Percentiles rank a stretch among this genome's conserved stretches.
Conservation (phyloP, 2,113 vertebrate species). For the Saimiri boliviensis region DNA sequence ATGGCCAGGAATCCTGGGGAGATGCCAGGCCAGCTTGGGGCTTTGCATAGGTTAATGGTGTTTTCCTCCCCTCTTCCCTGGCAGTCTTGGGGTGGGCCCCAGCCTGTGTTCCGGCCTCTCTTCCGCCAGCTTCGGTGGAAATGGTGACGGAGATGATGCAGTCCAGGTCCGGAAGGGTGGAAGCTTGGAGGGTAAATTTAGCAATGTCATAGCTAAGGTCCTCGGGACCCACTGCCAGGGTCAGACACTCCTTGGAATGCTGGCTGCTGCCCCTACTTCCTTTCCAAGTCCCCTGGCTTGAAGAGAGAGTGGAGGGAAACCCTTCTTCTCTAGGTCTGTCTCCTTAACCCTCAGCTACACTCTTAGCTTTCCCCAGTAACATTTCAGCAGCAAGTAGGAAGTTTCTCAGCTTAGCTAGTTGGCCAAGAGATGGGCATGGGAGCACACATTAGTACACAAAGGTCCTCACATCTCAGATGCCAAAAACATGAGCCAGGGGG, state of each 20-base stretch:
- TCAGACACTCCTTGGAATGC: slow-evolving; percentile 28
- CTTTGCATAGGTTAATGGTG: neutral
- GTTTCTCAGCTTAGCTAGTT: neutral
- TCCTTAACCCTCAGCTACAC: neutral
- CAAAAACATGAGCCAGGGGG: neutral
- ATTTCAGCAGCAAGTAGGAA: neutral
- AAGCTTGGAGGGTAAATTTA: slow-evolving; percentile 66
- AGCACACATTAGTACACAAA: neutral
- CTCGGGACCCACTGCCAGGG: neutral
- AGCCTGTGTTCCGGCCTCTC: slow-evolving; percentile 39
- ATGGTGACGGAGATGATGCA: slow-evolving; percentile 49
- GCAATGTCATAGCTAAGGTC: slow-evolving; percentile 40
- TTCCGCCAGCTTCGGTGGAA: slow-evolving; percentile 61
- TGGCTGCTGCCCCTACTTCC: slow-evolving; percentile 37
- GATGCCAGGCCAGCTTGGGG: neutral
- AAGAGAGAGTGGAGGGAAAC: slow-evolving; percentile 33
- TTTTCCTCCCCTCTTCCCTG: slow-evolving; percentile 1
- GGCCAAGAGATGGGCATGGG: neutral
- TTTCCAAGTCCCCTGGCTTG: neutral
- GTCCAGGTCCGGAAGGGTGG: slow-evolving; percentile 66
- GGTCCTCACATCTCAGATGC: neutral
- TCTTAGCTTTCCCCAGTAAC: neutral
- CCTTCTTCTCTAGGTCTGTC: neutral
- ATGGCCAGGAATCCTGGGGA: neutral
- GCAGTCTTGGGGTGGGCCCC: slow-evolving; percentile 27